These are phyloP conservation scores for Harmothoe impar DNA, from an alignment of 2,888 invertebrate genomes.

Conservation along the genomic window DNA sequence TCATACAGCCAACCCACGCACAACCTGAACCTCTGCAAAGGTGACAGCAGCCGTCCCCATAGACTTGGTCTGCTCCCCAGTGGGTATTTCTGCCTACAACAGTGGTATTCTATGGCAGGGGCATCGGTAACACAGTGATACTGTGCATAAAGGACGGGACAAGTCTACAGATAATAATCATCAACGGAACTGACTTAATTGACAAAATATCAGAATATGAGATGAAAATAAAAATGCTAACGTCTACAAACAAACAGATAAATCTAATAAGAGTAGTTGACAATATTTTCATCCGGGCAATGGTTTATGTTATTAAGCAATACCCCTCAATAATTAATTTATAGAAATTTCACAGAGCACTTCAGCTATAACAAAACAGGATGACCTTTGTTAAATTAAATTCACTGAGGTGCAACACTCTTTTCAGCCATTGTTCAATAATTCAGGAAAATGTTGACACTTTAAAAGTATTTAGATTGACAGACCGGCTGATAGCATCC, in stretches of 20 bases:
- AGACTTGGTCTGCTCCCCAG: neutral
- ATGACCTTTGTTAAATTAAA: neutral
- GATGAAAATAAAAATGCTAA: no score
- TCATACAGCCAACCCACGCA: slow-evolving; percentile 18
- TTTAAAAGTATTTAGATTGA: neutral
- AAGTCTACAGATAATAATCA: slow-evolving; percentile 11
- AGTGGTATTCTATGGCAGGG: neutral
- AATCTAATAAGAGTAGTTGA: no score
- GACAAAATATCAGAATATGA: no score
- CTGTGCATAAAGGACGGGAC: neutral
- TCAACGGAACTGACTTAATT: neutral
- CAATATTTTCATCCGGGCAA: no score
- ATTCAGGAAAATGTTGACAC: slow-evolving; percentile 2
- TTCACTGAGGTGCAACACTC: neutral
- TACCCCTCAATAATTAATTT: no score
- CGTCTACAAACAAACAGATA: no score
- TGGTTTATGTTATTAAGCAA: no score
- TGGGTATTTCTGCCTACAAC: neutral
- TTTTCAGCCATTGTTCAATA: neutral
- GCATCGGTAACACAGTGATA: neutral
- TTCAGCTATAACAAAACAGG: neutral
- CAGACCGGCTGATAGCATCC: no score
- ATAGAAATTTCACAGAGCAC: neutral
- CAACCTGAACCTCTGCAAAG: slow-evolving; percentile 26
- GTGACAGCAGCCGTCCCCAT: neutral